Base-by-base conservation (phyloP, 2,888 invertebrate species). In the Strigamia transsilvanica region DNA sequence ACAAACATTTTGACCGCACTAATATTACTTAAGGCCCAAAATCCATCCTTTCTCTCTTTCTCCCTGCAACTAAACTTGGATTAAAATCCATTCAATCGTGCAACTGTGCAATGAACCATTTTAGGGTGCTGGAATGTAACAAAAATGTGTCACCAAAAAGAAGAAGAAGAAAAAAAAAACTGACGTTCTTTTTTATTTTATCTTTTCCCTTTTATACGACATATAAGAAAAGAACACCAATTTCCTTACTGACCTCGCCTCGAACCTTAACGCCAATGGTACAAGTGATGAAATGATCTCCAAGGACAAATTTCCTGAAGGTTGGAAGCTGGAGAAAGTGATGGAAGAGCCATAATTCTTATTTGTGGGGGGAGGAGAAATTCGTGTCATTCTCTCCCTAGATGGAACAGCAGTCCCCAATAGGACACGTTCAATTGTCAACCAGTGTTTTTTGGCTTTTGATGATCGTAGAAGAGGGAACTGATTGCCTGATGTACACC, bases 1-100 rank as follows among this genome's bases (percentile, higher is more conserved):
- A 56, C 56, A 56, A 56, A 56, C 56, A 56, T 56, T 56, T 56
- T 56, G 56, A 56, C 56, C 56, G 56, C 56, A 56, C 56, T 56
- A 56, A 46, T 46, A 46, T 15, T 46, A 46, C 46, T 13, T 13
- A 46, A 46, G 56, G 56, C 56, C 38, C 56, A 18, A 18, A 56
- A 56, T 56, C 56, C 56, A 56, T 56, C 21, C 18, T 56, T 56
- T 56, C 21, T 18, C 56, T 18, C 21, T 56, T 18, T 56, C 56
- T 46, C 46, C 46, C 56, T 18, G 56, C 56, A 9, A 56, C 56
- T 56, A 18, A 56, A 56, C 56, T 56, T 56, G 56, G 56, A 56
- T 56, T 15, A 18, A 56, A 56, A 56, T 56, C 56, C 21, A 21
- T 56, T 56, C 56, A 18, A n/a, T 56, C 56, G 56, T 56, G 56